A percentile compares a stretch with the other conserved stretches of the same genome.
phyloP scores from a whole-genome alignment of 2,888 invertebrate species.

The Camptogramma bilineatum region DNA sequence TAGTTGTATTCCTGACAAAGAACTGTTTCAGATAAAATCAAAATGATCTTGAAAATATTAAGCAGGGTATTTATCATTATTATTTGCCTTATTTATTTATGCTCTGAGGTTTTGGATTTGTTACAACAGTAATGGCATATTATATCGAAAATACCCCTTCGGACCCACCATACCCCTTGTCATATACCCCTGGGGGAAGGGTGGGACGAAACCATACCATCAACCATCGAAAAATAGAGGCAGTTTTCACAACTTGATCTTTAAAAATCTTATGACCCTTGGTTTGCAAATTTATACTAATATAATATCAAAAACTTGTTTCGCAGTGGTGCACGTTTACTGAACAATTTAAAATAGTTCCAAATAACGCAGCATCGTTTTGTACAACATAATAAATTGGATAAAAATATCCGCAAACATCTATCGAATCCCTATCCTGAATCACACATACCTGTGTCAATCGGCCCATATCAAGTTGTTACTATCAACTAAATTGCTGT shows the following conservation, averaged over 20 bases:
- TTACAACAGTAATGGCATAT: too few relatives aligned
- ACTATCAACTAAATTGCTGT: constrained; percentile 30
- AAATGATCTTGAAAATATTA: neutral
- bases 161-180: too few relatives aligned
- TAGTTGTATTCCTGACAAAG: constrained; percentile 7
- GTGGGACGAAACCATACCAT: too few relatives aligned
- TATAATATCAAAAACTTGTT: neutral
- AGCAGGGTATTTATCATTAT: too few relatives aligned
- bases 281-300: neutral
- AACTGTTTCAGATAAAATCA: neutral
- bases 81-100: too few relatives aligned
- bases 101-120: too few relatives aligned
- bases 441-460: constrained; percentile 62
- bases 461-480: constrained; percentile 56
- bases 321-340: neutral
- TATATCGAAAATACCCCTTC: too few relatives aligned
- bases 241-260: too few relatives aligned
- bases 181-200: too few relatives aligned
- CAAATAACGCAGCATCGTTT: constrained; percentile 4
- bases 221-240: too few relatives aligned
- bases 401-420: constrained; percentile 42
- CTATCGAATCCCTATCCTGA: constrained; percentile 28
- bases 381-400: constrained; percentile 36
- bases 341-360: constrained; percentile 4
- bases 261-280: too few relatives aligned